Conservation (phyloP, 2,797 vertebrate genomes). For the Taeniopygia guttata region DNA sequence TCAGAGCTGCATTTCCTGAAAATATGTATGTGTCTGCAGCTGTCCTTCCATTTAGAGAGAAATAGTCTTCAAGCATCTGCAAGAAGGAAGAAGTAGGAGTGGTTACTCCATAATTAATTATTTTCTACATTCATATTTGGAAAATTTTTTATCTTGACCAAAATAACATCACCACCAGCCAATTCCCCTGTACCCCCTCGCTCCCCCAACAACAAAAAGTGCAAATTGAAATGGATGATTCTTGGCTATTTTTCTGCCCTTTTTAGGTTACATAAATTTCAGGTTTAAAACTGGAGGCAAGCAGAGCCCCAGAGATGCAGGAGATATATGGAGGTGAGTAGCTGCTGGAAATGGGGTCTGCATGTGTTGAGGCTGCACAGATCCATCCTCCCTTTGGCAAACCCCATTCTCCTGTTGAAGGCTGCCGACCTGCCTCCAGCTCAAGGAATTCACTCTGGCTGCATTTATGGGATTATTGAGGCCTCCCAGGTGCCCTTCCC, state of each 20-base stretch:
- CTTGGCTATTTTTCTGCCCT: background rate
- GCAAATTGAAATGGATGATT: background rate
- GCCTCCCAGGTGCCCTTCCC: background rate
- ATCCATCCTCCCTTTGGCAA: background rate
- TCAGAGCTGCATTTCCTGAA: background rate
- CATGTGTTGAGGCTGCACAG: fast-evolving
- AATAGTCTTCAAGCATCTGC: background rate
- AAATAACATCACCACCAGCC: background rate
- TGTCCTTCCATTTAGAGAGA: background rate
- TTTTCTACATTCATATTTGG: background rate
- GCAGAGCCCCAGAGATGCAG: background rate
- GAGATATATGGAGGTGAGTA: background rate
- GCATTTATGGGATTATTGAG: background rate
- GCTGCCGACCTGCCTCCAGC: background rate
- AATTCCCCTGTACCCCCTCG: background rate
- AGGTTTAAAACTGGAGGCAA: background rate
- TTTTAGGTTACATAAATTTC: background rate
- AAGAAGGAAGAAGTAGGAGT: background rate
- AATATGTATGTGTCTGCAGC: background rate
- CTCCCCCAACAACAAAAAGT: background rate
- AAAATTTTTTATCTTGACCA: background rate
- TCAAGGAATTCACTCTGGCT: background rate
- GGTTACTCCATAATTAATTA: background rate
- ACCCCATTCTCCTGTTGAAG: background rate
- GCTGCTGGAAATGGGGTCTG: background rate